Evolutionary conservation across 92 coral and sea anemone genomes (phyloP), one percentile per base, ranked within the genome.

Genomic region (Phenganax marumi): DNA sequence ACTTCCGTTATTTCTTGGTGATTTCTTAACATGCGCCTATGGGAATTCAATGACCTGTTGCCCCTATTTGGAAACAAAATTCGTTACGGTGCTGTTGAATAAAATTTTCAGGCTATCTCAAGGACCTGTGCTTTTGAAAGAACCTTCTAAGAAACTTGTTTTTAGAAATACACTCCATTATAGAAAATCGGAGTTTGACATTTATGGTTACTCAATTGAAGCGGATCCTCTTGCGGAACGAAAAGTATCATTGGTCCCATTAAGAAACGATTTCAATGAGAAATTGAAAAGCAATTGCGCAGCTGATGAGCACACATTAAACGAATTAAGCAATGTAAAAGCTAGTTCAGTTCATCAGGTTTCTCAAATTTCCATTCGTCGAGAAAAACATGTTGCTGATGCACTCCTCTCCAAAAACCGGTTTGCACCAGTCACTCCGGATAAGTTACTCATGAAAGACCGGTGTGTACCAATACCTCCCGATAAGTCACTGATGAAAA

Each of bases 31-130:
- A 18, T 76, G 43, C 24, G 51, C 50, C 10, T 76, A 54, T 24
- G 68, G 57, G 22, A 76, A 76, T 39, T 54, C 81, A 23, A n/a
- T 76, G 68, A 11, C 26, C 17, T 76, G 55, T 18, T 55, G 68
- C 2, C 50, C 52, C 19, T 50, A 54, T 1, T 16, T 10, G 49
- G 25, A 54, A 43, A 22, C 69, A 0, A 76, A 54, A 76, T 76
- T 49, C 50, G 21, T 76, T 5, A 51, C 62, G 49, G 26, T 54
- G 49, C 81, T 76, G 23, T 8, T 76, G 21, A 51, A 56, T 47
- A 76, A 62, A 51, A 48, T 76, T 54, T 54, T 76, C 3, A 55
- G 68, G 17, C 17, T 76, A 9, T 66, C 72, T 10, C 51, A 49
- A 25, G 51, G 17, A 10, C 0, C 43, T 3, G 43, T 0, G 43